Evolutionary conservation across 35 echinoderm and acorn worm species (phyloP).

Genomic region (Apostichopus japonicus): DNA sequence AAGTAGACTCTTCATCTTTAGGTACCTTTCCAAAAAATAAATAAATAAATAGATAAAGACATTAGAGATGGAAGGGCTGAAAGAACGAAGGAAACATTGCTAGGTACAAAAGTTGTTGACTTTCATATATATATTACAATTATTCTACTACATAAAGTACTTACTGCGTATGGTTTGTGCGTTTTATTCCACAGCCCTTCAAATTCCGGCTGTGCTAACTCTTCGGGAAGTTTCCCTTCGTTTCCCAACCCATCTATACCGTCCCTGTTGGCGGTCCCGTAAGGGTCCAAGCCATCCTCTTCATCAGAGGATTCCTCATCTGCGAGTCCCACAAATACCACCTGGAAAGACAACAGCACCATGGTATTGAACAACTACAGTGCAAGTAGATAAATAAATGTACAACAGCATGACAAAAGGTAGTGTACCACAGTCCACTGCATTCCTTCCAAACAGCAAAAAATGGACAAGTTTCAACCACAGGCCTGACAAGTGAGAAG

Average conservation of each 20-base stretch:
- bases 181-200: constrained; percentile 90
- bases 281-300: constrained; percentile 70
- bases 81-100: no score
- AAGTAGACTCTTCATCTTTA: constrained; percentile 78
- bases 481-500: no score
- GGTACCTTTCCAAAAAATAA: constrained; percentile 68
- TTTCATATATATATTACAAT: no score
- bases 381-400: no score
- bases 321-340: not conserved
- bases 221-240: constrained; percentile 72
- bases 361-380: no score
- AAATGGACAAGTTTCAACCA: no score
- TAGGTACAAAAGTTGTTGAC: no score
- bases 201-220: constrained; percentile 97
- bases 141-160: not conserved
- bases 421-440: no score
- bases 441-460: no score
- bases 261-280: constrained; percentile 53
- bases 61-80: no score
- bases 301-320: constrained; percentile 82
- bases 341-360: not conserved
- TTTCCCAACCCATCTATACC: constrained; percentile 51
- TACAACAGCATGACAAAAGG: no score
- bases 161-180: constrained; percentile 85
- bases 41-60: not conserved